These are phyloP conservation scores for Dicrurus megarhynchus DNA, from an alignment of 2,113 vertebrate genomes.

Conservation along the genomic window DNA sequence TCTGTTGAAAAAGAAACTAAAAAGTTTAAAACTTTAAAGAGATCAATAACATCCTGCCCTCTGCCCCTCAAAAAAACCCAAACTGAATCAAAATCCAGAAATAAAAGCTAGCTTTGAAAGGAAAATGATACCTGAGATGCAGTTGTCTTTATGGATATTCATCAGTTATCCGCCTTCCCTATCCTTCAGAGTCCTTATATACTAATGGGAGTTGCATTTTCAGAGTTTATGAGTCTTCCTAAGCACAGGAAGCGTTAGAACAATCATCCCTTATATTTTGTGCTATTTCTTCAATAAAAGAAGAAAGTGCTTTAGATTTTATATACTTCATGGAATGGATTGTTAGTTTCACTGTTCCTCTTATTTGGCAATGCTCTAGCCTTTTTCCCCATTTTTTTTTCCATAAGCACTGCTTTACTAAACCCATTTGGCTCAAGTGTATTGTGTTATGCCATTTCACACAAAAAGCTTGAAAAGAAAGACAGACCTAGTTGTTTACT, in stretches of 20 bases:
- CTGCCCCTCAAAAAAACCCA: not conserved
- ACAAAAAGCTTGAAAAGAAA: not conserved
- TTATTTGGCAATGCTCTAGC: not conserved
- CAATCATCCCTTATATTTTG: not conserved
- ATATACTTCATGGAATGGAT: not conserved
- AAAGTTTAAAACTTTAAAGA: not conserved
- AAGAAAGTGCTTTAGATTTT: not conserved
- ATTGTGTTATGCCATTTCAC: not conserved
- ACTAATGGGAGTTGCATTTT: not conserved
- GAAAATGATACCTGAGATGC: not conserved
- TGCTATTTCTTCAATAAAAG: not conserved
- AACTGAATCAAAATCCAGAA: not conserved
- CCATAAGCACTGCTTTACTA: not conserved
- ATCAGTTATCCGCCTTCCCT: not conserved
- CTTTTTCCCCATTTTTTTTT: not conserved
- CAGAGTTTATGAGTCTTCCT: not conserved
- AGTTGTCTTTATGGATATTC: not conserved
- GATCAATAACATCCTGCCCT: accelerated
- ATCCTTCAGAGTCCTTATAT: not conserved
- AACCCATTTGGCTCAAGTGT: not conserved
- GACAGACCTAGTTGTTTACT: not conserved
- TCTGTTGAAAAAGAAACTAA: not conserved
- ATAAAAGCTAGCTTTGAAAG: not conserved
- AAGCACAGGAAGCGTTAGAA: not conserved
- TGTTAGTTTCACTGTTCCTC: not conserved